Evolutionary conservation across 2,797 vertebrate genomes (phyloP).

Genomic region (Merluccius polli): DNA sequence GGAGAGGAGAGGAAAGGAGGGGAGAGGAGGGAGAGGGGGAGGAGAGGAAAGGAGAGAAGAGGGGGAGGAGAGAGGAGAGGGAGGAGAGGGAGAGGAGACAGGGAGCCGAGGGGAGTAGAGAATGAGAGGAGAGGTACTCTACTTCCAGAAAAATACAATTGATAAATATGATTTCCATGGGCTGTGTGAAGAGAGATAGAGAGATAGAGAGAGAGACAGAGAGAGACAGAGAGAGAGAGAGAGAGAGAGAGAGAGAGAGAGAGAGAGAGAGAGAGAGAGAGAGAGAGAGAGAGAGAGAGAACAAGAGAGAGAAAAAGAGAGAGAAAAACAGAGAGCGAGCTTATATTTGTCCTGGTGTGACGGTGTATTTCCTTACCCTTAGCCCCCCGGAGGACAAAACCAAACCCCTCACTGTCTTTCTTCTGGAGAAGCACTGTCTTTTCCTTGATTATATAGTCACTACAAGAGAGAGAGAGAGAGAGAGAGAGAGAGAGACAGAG

Average conservation of each 20-base stretch:
- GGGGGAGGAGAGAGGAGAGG: no score
- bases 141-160: no score
- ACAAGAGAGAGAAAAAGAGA: background rate
- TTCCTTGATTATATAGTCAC: conserved; percentile 96
- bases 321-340: conserved; percentile 2
- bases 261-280: background rate
- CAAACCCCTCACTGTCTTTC: conserved; percentile 94
- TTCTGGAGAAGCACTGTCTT: conserved; percentile 93
- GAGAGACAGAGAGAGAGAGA: conserved; percentile 1
- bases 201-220: conserved; percentile 1
- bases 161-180: no score
- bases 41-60: no score
- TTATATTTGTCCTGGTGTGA: background rate
- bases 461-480: conserved; percentile 42
- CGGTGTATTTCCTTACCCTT: conserved; percentile 77
- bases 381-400: conserved; percentile 90
- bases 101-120: no score
- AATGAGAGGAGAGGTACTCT: no score
- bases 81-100: no score
- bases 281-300: background rate
- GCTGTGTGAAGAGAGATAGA: no score
- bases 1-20: no score
- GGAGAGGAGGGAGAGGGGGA: no score
- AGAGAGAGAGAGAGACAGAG: conserved; percentile 16
- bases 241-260: background rate